These are phyloP conservation scores for Chromoteleia sp. DNA, from an alignment of 2,888 invertebrate genomes.

Conservation along the genomic window DNA sequence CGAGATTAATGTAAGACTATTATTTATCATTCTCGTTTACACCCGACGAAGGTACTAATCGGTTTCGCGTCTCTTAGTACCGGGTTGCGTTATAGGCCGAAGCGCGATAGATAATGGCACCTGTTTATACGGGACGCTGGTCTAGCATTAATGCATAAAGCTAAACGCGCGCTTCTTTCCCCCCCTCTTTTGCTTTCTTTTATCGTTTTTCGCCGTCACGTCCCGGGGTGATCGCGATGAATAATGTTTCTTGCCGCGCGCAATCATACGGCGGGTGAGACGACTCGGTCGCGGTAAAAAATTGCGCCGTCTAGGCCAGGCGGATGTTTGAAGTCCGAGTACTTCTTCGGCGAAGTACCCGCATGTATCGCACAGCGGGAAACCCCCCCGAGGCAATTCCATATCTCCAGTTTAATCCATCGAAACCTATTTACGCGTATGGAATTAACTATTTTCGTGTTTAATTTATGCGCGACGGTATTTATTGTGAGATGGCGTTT, in stretches of 20 bases:
- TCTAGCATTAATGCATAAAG: slow-evolving; percentile 47
- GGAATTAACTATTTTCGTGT: slow-evolving; percentile 41
- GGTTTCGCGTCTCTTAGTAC: slow-evolving; percentile 37
- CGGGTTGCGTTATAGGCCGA: neutral
- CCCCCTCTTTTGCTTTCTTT: neutral
- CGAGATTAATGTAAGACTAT: slow-evolving; percentile 43
- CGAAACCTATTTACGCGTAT: slow-evolving; percentile 59
- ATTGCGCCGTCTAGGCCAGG: slow-evolving; percentile 62
- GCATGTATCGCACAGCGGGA: slow-evolving; percentile 66
- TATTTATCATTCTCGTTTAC: slow-evolving; percentile 65
- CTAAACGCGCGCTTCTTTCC: slow-evolving; percentile 17
- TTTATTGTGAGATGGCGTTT: slow-evolving; percentile 31
- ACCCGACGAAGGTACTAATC: slow-evolving; percentile 64
- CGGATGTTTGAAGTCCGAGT: slow-evolving; percentile 61
- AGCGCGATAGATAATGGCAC: slow-evolving; percentile 60
- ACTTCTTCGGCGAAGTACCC: slow-evolving; percentile 57
- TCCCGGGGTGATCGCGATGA: slow-evolving; percentile 60
- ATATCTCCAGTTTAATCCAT: slow-evolving; percentile 59
- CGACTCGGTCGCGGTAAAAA: slow-evolving; percentile 56
- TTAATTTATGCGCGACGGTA: slow-evolving; percentile 33
- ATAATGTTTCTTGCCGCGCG: slow-evolving; percentile 61
- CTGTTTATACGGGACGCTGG: slow-evolving; percentile 43
- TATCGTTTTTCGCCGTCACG: slow-evolving; percentile 25
- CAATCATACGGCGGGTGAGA: slow-evolving; percentile 62
- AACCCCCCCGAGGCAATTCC: slow-evolving; percentile 51